phyloP scores from a whole-genome alignment of 92 coral and sea anemone genomes.

The Bergia puertoricense region DNA sequence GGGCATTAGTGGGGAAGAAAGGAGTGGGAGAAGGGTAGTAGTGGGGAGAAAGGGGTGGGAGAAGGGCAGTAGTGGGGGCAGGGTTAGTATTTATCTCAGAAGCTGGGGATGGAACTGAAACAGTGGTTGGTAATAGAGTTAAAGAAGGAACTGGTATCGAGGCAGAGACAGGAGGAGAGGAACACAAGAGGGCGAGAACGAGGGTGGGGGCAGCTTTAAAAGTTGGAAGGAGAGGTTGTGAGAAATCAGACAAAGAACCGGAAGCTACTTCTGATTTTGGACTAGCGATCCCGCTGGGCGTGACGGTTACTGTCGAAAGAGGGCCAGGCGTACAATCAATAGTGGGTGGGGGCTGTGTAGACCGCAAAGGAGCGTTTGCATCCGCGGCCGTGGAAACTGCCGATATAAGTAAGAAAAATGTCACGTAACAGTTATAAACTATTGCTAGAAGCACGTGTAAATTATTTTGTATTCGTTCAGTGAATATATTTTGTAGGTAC shows the following conservation, averaged over 20 bases:
- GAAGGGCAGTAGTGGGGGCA: not conserved
- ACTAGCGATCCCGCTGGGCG: too few relatives aligned
- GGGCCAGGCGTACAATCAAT: not conserved
- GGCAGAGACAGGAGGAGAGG: not conserved
- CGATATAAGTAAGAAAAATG: too few relatives aligned
- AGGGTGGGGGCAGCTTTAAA: not conserved
- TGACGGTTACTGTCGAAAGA: not conserved
- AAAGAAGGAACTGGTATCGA: not conserved
- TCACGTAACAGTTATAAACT: not conserved
- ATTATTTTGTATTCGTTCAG: too few relatives aligned
- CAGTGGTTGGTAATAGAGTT: too few relatives aligned
- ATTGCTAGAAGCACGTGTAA: too few relatives aligned
- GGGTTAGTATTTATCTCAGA: not conserved
- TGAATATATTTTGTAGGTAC: too few relatives aligned
- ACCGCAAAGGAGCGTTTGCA: not conserved
- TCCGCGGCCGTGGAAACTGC: not conserved
- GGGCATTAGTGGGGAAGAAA: too few relatives aligned
- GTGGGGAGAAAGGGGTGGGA: not conserved
- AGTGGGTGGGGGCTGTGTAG: not conserved
- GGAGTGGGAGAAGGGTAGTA: too few relatives aligned
- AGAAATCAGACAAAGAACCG: not conserved
- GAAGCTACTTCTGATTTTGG: not conserved
- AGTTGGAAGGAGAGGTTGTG: not conserved
- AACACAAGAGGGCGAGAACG: not conserved
- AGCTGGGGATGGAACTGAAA: not conserved